Evolutionary conservation across 1,140 invertebrate genomes (phyloP).

Genomic region (Aphelenchoides besseyi): DNA sequence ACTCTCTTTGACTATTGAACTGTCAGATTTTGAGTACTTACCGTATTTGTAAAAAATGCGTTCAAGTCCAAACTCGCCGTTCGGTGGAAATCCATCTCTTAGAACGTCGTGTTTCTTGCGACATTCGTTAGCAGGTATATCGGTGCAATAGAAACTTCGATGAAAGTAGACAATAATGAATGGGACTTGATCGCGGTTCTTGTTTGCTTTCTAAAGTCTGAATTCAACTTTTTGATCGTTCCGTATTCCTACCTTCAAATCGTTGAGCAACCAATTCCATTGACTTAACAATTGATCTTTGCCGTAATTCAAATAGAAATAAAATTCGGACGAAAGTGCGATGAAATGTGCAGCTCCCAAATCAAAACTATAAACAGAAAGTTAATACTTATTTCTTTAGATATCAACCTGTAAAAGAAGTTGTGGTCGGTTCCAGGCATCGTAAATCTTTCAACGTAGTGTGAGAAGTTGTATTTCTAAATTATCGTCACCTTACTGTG

Average conservation of each 20-base stretch:
- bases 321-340: slow-evolving; percentile 84
- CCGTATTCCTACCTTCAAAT: slow-evolving; percentile 77
- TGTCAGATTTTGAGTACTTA: too few species aligned
- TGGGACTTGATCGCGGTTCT: slow-evolving; percentile 65
- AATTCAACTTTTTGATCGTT: slow-evolving; percentile 73
- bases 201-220: slow-evolving; percentile 38
- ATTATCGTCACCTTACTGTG: too few species aligned
- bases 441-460: slow-evolving; percentile 47
- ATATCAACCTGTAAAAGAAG: slow-evolving; percentile 57
- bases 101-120: slow-evolving; percentile 63
- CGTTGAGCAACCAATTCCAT: slow-evolving; percentile 80
- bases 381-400: slow-evolving; percentile 11
- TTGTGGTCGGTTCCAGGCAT: slow-evolving; percentile 51
- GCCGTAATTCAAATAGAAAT: slow-evolving; percentile 75
- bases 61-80: slow-evolving; percentile 68
- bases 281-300: slow-evolving; percentile 71
- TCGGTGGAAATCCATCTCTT: slow-evolving; percentile 13
- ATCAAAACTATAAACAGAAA: slow-evolving; percentile 64
- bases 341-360: slow-evolving; percentile 86
- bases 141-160: slow-evolving; percentile 84
- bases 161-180: slow-evolving; percentile 94
- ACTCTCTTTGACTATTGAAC: too few species aligned
- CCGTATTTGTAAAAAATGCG: slow-evolving; percentile 78
- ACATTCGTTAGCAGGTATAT: slow-evolving; percentile 79
- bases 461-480: slow-evolving; percentile 67